phyloP scores from a whole-genome alignment of 2,888 invertebrate genomes.

The Apotomis turbidana region DNA sequence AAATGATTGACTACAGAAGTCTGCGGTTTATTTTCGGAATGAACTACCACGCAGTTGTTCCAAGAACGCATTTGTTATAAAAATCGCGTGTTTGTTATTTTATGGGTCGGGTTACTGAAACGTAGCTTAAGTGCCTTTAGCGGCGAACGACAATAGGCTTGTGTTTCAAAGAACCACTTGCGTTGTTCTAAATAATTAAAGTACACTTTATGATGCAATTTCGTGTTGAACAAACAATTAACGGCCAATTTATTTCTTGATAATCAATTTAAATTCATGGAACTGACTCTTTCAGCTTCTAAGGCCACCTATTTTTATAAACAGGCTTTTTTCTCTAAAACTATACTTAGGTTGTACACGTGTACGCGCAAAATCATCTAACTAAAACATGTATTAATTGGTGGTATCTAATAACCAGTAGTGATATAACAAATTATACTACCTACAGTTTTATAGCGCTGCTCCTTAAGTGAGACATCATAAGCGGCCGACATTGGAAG shows the following conservation, averaged over 20 bases:
- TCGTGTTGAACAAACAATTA: neutral
- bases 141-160: conserved; percentile 27
- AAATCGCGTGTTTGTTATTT: conserved; percentile 35
- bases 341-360: no score
- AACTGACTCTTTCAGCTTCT: no score
- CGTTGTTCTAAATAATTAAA: conserved; percentile 18
- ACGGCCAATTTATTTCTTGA: neutral
- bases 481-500: conserved; percentile 63
- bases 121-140: conserved; percentile 21
- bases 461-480: conserved; percentile 53
- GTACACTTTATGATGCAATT: conserved; percentile 7
- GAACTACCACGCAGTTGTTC: conserved; percentile 15
- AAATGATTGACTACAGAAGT: neutral
- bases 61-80: conserved; percentile 32
- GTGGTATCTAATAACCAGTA: neutral
- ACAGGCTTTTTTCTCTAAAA: no score
- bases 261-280: no score
- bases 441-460: conserved; percentile 2
- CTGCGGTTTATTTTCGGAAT: neutral
- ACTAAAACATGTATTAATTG: neutral
- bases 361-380: no score
- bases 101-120: conserved; percentile 29
- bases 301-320: no score
- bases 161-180: conserved; percentile 12
- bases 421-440: neutral